Evolutionary conservation across 1,140 invertebrate species (phyloP), one percentile per base, ranked within the genome.

Genomic region (Whitmania pigra): DNA sequence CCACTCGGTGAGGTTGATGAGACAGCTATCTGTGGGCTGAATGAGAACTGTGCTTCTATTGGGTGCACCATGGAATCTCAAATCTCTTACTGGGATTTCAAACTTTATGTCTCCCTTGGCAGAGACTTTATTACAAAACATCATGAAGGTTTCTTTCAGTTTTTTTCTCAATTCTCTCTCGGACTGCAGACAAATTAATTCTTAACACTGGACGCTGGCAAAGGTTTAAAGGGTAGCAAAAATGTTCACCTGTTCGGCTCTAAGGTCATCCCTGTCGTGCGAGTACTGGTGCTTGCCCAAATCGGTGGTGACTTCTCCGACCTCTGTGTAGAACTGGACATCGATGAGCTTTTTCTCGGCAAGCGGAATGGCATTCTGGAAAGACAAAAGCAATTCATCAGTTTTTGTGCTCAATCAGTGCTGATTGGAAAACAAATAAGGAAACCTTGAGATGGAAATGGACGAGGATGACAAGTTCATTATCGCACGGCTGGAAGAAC

Each of bases 241-340:
- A 49, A 49, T 0, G 43, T 49, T 49, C 43, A 84, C 84, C 83
- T 99, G 95, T 85, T 99, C 97, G 22, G 94, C 94, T 7, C 94
- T 93, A 63, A 99, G 85, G 86, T 99, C 97, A 83, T 99, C 97
- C 63, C 95, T 85, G 82, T 99, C 97, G 79, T 99, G 94, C 94
- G 98, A 97, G 80, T 98, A 94, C 79, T 98, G 94, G 83, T 98
- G 94, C 83, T 99, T 99, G 55, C 95, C 96, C 72, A 99, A 84
- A 87, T 99, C 97, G 2, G 97, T 99, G 0, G 94, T 98, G 57
- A 99, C 97, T 85, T 99, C 97, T 78, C 97, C 97, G 69, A 99
- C 97, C 85, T 99, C 97, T 0, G 96, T 99, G 81, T 97, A 99
- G 84, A 99, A 99, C 80, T 99, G 95, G 5, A 99, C 94, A 83